Evolutionary conservation across 2,888 invertebrate species (phyloP).

Genomic region (Drosophila longiperda): DNA sequence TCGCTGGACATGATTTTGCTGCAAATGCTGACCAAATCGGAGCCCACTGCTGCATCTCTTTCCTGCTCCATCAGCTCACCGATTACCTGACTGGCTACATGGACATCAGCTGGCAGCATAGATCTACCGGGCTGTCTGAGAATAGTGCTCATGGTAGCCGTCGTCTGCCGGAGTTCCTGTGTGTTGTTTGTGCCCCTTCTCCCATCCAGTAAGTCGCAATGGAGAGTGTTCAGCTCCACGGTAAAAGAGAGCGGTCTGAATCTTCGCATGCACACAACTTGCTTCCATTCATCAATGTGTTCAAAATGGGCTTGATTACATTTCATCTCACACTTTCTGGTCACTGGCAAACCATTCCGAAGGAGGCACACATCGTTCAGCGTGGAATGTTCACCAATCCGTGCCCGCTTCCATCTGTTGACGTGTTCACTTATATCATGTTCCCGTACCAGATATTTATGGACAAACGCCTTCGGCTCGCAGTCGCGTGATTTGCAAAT

Average conservation of each 20-base stretch:
- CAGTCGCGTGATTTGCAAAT: slow-evolving; percentile 24
- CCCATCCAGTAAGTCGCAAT: slow-evolving; percentile 72
- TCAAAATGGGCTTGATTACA: slow-evolving; percentile 86
- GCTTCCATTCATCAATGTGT: slow-evolving; percentile 64
- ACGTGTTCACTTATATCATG: slow-evolving; percentile 49
- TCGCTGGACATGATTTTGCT: slow-evolving; percentile 87
- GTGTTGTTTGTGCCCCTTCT: slow-evolving; percentile 35
- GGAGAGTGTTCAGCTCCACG: slow-evolving; percentile 64
- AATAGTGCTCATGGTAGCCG: slow-evolving; percentile 51
- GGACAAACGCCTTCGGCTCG: slow-evolving; percentile 58
- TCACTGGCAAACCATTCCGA: slow-evolving; percentile 87
- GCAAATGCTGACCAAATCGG: slow-evolving; percentile 78
- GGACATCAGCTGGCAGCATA: slow-evolving; percentile 87
- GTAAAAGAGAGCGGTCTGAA: slow-evolving; percentile 68
- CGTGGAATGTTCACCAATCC: slow-evolving; percentile 86
- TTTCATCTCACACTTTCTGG: slow-evolving; percentile 86
- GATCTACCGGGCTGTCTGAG: slow-evolving; percentile 57
- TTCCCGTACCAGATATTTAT: slow-evolving; percentile 55
- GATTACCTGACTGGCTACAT: slow-evolving; percentile 85
- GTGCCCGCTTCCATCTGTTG: slow-evolving; percentile 66
- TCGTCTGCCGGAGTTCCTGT: slow-evolving; percentile 45
- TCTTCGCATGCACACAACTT: slow-evolving; percentile 64
- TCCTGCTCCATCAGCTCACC: slow-evolving; percentile 55
- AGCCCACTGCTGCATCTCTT: slow-evolving; percentile 61
- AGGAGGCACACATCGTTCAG: slow-evolving; percentile 86